These are phyloP conservation scores for Drosophila lacertosa DNA, from an alignment of 1,140 invertebrate genomes.

Conservation along the genomic window DNA sequence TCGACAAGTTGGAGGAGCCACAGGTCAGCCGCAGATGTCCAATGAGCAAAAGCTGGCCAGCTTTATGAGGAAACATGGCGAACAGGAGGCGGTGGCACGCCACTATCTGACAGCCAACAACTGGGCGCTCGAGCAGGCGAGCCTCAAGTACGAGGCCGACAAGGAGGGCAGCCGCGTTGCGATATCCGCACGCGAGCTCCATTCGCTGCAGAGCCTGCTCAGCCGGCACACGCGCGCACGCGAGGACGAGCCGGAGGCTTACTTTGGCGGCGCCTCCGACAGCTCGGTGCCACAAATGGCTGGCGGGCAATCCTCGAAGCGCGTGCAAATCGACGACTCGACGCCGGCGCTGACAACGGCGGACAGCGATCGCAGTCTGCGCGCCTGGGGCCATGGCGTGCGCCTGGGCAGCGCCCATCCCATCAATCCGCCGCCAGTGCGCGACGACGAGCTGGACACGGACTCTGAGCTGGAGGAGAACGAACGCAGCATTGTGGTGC, in stretches of 20 bases:
- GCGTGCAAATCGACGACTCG: constrained; percentile 45
- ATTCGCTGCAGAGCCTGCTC: constrained; percentile 25
- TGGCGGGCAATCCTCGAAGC: constrained; percentile 13
- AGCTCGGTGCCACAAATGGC: constrained; percentile 13
- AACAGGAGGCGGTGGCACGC: constrained; percentile 50
- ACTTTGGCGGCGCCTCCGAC: constrained; percentile 27
- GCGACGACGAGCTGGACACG: constrained; percentile 17
- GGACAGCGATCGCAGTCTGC: constrained; percentile 58
- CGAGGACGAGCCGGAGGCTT: constrained; percentile 12
- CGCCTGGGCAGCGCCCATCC: constrained; percentile 64
- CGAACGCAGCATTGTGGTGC: constrained; percentile 52
- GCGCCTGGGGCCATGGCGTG: constrained; percentile 56
- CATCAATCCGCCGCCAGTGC: constrained; percentile 48
- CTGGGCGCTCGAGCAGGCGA: constrained; percentile 58
- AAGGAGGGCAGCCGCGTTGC: constrained; percentile 7
- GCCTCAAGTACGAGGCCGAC: constrained; percentile 46
- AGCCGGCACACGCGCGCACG: constrained; percentile 20
- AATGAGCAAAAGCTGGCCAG: constrained; percentile 66
- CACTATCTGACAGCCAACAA: constrained; percentile 53
- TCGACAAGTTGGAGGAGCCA: constrained; percentile 11
- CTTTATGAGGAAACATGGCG: constrained; percentile 66
- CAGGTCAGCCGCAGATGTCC: constrained; percentile 56
- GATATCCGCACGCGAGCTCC: not conserved
- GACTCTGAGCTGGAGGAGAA: constrained; percentile 45
- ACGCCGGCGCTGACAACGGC: constrained; percentile 62